Conservation (phyloP, 2,888 invertebrate genomes). For the Drosophila borborema region DNA sequence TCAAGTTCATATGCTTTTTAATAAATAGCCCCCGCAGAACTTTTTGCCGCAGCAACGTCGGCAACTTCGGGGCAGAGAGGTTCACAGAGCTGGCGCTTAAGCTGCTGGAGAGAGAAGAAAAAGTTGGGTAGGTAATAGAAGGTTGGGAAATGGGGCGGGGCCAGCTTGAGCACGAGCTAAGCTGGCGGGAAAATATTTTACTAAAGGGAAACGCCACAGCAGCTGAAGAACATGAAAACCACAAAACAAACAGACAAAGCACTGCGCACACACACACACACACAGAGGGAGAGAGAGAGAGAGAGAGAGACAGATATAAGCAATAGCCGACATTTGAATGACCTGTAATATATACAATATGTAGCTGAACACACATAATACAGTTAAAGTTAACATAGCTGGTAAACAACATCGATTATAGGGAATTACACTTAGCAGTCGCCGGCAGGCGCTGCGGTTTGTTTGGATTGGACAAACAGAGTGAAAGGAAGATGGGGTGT, state of each 20-base stretch:
- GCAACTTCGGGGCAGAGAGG: slow-evolving; percentile 27
- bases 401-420: slow-evolving; percentile 4
- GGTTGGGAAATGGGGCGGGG: not conserved
- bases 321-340: slow-evolving; percentile 21
- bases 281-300: not conserved
- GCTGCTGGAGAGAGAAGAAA: not conserved
- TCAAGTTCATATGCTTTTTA: slow-evolving; percentile 82
- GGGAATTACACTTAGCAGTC: slow-evolving; percentile 8
- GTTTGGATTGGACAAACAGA: slow-evolving; percentile 6
- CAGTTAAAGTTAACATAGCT: not conserved
- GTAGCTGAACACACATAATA: not conserved
- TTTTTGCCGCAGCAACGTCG: slow-evolving; percentile 49
- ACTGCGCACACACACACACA: slow-evolving; percentile 9
- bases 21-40: slow-evolving; percentile 78
- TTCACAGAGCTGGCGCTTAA: slow-evolving; percentile 2
- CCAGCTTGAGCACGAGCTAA: slow-evolving; percentile 52
- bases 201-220: slow-evolving; percentile 66
- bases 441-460: slow-evolving; percentile 6
- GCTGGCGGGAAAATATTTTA: slow-evolving; percentile 61
- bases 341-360: slow-evolving; percentile 14
- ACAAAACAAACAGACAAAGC: slow-evolving; percentile 56
- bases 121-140: not conserved
- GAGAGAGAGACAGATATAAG: not conserved
- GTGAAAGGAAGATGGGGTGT: not conserved
- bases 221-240: slow-evolving; percentile 63